Conservation (phyloP, 2,888 invertebrate genomes). For the Scaptomyza cyrtandrae region DNA sequence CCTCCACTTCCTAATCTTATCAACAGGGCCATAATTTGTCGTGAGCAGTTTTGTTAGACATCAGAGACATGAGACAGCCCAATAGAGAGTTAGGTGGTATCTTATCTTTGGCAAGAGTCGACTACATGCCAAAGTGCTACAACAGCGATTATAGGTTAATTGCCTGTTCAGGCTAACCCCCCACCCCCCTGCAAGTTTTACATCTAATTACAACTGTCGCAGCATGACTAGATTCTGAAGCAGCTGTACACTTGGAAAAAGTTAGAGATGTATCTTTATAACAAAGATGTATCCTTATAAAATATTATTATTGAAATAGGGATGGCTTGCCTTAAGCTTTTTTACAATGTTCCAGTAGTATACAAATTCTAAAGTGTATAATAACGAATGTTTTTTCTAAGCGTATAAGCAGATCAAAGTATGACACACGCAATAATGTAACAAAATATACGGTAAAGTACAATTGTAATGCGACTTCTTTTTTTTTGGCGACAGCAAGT, state of each 20-base stretch:
- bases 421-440: not conserved
- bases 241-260: not conserved
- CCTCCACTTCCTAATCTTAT: slow-evolving; percentile 63
- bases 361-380: no score
- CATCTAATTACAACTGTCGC: slow-evolving; percentile 45
- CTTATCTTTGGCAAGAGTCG: slow-evolving; percentile 56
- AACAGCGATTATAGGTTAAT: slow-evolving; percentile 70
- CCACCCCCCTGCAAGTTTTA: slow-evolving; percentile 6
- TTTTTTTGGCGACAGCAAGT: slow-evolving; percentile 57
- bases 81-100: slow-evolving; percentile 13
- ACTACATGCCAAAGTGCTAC: slow-evolving; percentile 70
- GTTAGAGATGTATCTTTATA: no score
- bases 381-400: no score
- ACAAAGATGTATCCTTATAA: no score
- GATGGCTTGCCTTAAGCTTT: no score
- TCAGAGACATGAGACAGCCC: slow-evolving; percentile 10
- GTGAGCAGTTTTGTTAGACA: slow-evolving; percentile 52
- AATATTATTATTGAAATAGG: no score
- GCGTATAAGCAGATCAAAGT: no score
- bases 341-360: no score
- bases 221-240: slow-evolving; percentile 14
- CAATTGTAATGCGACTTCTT: not conserved
- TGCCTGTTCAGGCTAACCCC: slow-evolving; percentile 17
- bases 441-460: not conserved
- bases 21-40: slow-evolving; percentile 75